Evolutionary conservation across 2,797 vertebrate genomes (phyloP).

Genomic region (Schizothorax lantsangensis): DNA sequence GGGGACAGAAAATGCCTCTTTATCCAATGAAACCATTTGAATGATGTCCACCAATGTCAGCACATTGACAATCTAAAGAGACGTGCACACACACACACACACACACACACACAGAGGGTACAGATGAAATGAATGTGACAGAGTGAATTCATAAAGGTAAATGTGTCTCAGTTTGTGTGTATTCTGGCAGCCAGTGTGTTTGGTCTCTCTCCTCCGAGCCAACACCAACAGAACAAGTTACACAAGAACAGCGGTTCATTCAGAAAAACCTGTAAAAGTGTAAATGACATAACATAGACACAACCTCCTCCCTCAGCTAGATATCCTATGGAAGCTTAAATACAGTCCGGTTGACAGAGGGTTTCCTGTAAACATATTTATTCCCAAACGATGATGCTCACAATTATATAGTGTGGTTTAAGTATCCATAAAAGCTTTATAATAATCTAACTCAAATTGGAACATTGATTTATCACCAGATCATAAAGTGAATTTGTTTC

Average conservation of each 20-base stretch:
- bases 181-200: conserved; percentile 62
- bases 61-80: conserved; percentile 54
- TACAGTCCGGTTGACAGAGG: background rate
- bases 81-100: conserved; percentile 1
- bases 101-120: conserved; percentile 37
- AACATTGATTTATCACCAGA: background rate
- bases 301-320: conserved; percentile 32
- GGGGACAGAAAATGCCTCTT: conserved; percentile 23
- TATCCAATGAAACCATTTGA: conserved; percentile 13
- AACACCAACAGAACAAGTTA: conserved; percentile 78
- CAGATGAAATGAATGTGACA: conserved; percentile 30
- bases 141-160: conserved; percentile 55
- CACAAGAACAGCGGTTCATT: conserved; percentile 78
- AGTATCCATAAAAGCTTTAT: background rate
- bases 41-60: conserved; percentile 49
- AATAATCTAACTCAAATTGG: background rate
- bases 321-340: conserved; percentile 45
- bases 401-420: background rate
- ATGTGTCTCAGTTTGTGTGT: conserved; percentile 49
- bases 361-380: conserved; percentile 45
- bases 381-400: conserved; percentile 18
- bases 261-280: conserved; percentile 71
- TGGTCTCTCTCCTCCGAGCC: conserved; percentile 69
- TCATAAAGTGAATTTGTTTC: background rate
- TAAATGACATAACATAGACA: conserved; percentile 73